A percentile compares a stretch with the other conserved stretches of the same genome.
Conservation (phyloP, 2,113 vertebrate species). For the Myocastor coypus region DNA sequence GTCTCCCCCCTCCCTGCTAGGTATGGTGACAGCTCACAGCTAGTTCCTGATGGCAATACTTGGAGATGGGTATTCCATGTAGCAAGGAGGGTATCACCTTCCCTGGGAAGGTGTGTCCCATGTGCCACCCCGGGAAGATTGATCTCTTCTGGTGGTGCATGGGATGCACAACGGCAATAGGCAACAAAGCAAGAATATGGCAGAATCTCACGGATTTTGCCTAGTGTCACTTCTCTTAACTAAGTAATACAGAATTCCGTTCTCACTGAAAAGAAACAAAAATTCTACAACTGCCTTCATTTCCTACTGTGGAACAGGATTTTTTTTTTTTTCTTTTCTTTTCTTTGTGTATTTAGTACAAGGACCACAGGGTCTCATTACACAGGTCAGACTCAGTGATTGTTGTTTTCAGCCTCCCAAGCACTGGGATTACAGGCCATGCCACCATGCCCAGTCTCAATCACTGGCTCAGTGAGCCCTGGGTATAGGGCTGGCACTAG, state of each 20-base stretch:
- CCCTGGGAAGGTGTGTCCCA: not conserved
- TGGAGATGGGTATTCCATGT: not conserved
- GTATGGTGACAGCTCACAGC: not conserved
- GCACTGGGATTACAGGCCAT: too few species aligned
- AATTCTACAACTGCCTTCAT: not conserved
- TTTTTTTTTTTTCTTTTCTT: not conserved
- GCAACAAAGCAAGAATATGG: slow-evolving; percentile 9
- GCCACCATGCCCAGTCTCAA: too few species aligned
- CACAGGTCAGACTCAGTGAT: too few species aligned
- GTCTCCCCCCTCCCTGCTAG: not conserved
- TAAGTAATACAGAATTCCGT: not conserved
- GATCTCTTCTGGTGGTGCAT: not conserved
- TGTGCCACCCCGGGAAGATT: slow-evolving; percentile 51
- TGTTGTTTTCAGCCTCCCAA: too few species aligned
- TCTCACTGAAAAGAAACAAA: not conserved
- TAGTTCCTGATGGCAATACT: not conserved
- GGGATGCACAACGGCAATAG: not conserved
- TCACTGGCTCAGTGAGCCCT: too few species aligned
- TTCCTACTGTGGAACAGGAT: not conserved
- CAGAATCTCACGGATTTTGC: not conserved
- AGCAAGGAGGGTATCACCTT: not conserved
- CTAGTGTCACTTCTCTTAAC: not conserved
- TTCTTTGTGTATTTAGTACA: not conserved
- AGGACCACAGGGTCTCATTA: too few species aligned
- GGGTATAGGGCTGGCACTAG: too few species aligned